A percentile compares a stretch with the other conserved stretches of the same genome.
phyloP scores from a whole-genome alignment of 2,888 invertebrate genomes.

The Xestoiulus laeticollis region DNA sequence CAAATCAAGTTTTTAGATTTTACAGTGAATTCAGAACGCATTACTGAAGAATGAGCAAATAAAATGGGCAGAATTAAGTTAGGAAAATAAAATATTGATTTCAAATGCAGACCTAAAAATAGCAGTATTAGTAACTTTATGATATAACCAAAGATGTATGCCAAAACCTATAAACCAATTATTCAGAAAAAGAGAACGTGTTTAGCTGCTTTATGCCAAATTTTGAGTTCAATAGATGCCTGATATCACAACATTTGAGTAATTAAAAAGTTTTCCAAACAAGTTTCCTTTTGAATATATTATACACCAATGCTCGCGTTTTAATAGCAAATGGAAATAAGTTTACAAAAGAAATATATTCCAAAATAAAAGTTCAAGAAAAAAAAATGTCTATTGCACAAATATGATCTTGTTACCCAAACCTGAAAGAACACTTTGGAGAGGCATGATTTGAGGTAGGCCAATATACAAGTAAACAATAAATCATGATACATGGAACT shows the following conservation, averaged over 20 bases:
- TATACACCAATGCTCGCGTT: not conserved
- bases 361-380: constrained; percentile 2
- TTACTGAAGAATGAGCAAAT: not conserved
- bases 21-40: not conserved
- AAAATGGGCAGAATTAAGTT: not conserved
- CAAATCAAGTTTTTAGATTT: not conserved
- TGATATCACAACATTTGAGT: not conserved
- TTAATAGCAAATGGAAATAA: not conserved
- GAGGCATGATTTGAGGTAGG: constrained; percentile 26
- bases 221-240: not conserved
- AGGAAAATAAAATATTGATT: not conserved
- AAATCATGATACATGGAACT: not conserved
- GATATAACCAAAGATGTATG: not conserved
- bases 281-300: not conserved
- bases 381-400: not conserved
- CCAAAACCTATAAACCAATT: not conserved
- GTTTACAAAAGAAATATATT: not conserved
- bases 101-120: not conserved
- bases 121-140: not conserved
- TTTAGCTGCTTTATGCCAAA: not conserved
- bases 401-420: not conserved
- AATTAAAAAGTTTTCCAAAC: not conserved
- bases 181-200: not conserved
- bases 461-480: constrained; percentile 17
- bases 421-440: not conserved